Evolutionary conservation across 2,113 vertebrate species (phyloP), one percentile per base, ranked within the genome.

Genomic region (Rhombomys opimus): DNA sequence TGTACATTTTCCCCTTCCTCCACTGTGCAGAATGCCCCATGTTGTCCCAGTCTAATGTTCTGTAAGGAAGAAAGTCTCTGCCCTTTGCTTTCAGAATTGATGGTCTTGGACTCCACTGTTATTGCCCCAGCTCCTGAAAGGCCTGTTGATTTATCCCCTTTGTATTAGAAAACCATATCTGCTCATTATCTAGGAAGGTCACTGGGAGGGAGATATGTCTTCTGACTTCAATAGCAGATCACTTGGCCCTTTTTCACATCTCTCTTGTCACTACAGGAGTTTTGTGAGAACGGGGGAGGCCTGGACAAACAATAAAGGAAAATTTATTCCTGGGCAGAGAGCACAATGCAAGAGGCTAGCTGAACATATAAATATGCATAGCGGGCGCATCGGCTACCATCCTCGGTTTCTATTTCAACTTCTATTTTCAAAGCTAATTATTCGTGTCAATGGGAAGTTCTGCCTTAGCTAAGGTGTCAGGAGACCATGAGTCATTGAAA

Each of bases 131-230:
- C 94, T 98, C 96, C 87, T 95, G 73, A 76, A 97, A 95, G 86
- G 32, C 96, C 67, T 80, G 38, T 91, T 98, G 96, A 98, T 98
- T 98, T 98, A 97, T 98, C 95, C 94, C 6, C 96, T 98, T 97
- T 98, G 76, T 90, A 80, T 92, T 87, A 94, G 94, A 96, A 98
- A 98, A 92, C 93, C 92, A 67, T 94, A 97, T 76, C 95, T 96
- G 95, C 89, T 98, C 97, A 96, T 98, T 98, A 98, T 96, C 97
- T 97, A 95, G 50, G 93, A 98, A 98, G 95, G 97, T 98, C 98
- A 97, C 87, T 75, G 32, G 30, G 82, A 97, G 96, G 70, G 70
- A 98, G 94, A 84, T 97, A 97, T 96, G 97, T 98, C 97, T 97
- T 73, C 77, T 14, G 78, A 81, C 68, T 98, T 97, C 86, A 57